Conservation (phyloP, 2,888 invertebrate species). For the Acheta domesticus region DNA sequence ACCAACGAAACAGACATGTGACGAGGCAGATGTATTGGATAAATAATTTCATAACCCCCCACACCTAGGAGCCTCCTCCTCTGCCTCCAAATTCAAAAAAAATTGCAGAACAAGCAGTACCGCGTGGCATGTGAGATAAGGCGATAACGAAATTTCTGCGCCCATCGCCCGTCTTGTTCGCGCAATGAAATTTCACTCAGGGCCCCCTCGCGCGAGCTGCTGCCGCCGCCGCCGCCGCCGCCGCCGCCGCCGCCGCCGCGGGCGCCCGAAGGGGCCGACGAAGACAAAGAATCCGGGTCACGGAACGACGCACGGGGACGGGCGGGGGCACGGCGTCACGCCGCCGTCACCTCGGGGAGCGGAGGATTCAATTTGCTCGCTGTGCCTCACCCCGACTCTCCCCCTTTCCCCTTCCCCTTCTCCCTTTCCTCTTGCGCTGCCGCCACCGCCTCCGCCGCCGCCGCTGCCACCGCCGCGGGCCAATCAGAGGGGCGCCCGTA, state of each 20-base stretch:
- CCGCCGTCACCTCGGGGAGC: not conserved
- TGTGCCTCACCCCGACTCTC: not conserved
- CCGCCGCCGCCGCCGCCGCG: not conserved
- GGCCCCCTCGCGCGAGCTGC: not conserved
- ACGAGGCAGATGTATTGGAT: not conserved
- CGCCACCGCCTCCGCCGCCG: too few relatives aligned
- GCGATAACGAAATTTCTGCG: not conserved
- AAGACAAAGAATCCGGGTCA: not conserved
- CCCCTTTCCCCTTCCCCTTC: not conserved
- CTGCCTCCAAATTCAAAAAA: not conserved
- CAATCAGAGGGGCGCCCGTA: too few relatives aligned
- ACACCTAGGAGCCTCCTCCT: not conserved
- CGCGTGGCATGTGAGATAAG: not conserved
- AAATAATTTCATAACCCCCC: conserved; percentile 1
- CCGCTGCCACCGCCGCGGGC: not conserved
- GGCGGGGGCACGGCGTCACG: not conserved
- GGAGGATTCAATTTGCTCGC: not conserved
- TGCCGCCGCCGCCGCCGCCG: not conserved
- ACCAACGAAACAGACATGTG: not conserved
- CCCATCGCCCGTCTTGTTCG: not conserved
- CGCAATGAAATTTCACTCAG: not conserved
- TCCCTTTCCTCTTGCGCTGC: not conserved
- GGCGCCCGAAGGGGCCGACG: not conserved
- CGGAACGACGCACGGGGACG: not conserved
- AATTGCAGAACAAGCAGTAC: not conserved